Evolutionary conservation across 2,888 invertebrate species (phyloP), one percentile per base, ranked within the genome.

Genomic region (Dasypolia templi): DNA sequence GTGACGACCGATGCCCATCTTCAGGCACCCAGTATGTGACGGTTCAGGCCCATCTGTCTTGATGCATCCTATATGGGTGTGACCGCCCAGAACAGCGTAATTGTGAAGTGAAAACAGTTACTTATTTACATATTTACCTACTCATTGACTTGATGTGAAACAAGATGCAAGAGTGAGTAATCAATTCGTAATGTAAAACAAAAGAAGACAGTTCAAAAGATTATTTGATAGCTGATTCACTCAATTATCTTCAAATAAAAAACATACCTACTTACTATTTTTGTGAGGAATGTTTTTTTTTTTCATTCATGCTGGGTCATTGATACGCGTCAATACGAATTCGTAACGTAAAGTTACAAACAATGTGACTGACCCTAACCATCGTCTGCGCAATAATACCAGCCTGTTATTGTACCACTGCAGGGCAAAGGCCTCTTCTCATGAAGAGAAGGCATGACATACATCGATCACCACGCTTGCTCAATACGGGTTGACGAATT

Each of bases 321-420:
- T 9, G 3, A n/a, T 46, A 58, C 19, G 22, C 26, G 9, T 44
- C 1, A 64, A 5, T 29, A 49, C 29, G 49, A 17, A 65, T 2
- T 6, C 3, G 19, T 69, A 65, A 69, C 69, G 69, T 68, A 63
- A 19, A 19, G 0, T 22, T 26, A 49, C 11, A 64, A 51, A 66
- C 42, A 67, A 58, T 29, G 67, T 67, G n/a, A 44, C n/a, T 59
- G 67, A 59, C 67, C 19, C 19, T 5, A 46, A 46, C 19, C 19
- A 26, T 9, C 62, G 46, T 35, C n/a, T 68, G 35, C 46, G 63
- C 68, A 68, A 5, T 68, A 3, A 61, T 44, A n/a, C n/a, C n/a
- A n/a, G n/a, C n/a, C n/a, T n/a, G n/a, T n/a, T n/a, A n/a, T n/a
- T n/a, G n/a, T n/a, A n/a, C n/a, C n/a, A n/a, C n/a, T n/a, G n/a